phyloP scores from a whole-genome alignment of 2,113 vertebrate genomes.

The Fregata magnificens region DNA sequence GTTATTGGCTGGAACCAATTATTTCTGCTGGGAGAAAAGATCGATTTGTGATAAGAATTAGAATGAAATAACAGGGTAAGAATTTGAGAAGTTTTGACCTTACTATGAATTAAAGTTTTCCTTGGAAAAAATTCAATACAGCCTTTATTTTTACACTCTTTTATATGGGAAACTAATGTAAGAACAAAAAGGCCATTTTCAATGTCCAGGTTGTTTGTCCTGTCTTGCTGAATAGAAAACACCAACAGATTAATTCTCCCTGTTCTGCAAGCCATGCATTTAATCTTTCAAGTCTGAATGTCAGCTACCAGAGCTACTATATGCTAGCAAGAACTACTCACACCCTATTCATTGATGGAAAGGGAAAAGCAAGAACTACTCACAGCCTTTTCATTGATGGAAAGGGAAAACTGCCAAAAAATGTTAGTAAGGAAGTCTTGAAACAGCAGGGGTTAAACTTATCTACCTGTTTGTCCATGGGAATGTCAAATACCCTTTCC shows the following conservation, averaged over 20 bases:
- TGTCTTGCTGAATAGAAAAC: neutral
- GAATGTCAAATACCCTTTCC: neutral
- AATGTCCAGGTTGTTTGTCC: neutral
- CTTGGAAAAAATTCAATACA: neutral
- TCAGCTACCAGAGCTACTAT: neutral
- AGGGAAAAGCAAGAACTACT: neutral
- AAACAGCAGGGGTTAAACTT: neutral
- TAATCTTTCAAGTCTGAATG: neutral
- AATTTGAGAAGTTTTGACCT: neutral
- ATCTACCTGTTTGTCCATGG: neutral
- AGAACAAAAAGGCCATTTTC: neutral
- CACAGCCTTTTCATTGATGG: neutral
- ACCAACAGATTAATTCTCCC: neutral
- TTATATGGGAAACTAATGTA: neutral
- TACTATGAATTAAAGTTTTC: neutral
- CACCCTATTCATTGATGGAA: neutral
- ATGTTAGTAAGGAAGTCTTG: neutral
- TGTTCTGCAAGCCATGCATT: neutral
- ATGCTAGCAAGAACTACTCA: neutral
- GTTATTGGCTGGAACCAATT: neutral
- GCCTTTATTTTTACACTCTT: neutral
- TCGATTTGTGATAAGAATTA: neutral
- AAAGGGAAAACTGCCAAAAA: neutral
- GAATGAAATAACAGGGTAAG: neutral
- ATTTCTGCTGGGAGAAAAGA: conserved; percentile 35